Evolutionary conservation across 2,797 vertebrate genomes (phyloP), one percentile per base, ranked within the genome.

Genomic region (Alauda arvensis): DNA sequence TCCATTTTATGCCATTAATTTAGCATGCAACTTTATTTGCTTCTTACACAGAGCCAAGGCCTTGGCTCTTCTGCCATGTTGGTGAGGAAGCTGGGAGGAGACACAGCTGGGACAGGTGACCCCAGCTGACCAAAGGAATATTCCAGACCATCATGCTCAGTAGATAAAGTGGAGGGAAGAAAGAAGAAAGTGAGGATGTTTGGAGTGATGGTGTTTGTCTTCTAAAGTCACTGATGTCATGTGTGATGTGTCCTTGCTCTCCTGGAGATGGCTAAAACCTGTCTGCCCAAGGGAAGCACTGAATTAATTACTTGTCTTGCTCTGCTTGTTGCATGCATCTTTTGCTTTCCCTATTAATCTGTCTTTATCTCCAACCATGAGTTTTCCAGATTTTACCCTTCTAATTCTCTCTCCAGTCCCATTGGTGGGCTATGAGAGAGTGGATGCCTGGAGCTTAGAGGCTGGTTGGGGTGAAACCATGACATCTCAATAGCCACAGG

Each of bases 1-100:
- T 39, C 55, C 67, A 48, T 85, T 85, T 40, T 68, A 72, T 12
- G 39, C 10, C 28, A 85, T 61, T 88, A 85, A 90, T 88, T 91
- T 84, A 85, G 65, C 28, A 42, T 56, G 31, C 5, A 83, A 52
- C 15, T 84, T n/a, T 48, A 49, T 83, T 75, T 84, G 42, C 37
- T 48, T 45, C 14, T 61, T 28, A 23, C 37, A 28, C 37, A 23
- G 29, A 61, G 1, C 21, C 42, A 37, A n/a, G 8, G 20, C 18
- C 42, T 62, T 37, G 33, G 14, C 17, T 53, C 9, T 12, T 19
- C 20, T 55, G 0, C 23, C n/a, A 19, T 0, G 0, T 26, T 34
- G 26, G 25, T 6, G 13, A 42, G 42, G 34, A 2, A 23, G 26
- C 1, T 56, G 37, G 12, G 31, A 62, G 31, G 18, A 49, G 57